Evolutionary conservation across 2,888 invertebrate species (phyloP), one percentile per base, ranked within the genome.

Genomic region (Macaria liturata): DNA sequence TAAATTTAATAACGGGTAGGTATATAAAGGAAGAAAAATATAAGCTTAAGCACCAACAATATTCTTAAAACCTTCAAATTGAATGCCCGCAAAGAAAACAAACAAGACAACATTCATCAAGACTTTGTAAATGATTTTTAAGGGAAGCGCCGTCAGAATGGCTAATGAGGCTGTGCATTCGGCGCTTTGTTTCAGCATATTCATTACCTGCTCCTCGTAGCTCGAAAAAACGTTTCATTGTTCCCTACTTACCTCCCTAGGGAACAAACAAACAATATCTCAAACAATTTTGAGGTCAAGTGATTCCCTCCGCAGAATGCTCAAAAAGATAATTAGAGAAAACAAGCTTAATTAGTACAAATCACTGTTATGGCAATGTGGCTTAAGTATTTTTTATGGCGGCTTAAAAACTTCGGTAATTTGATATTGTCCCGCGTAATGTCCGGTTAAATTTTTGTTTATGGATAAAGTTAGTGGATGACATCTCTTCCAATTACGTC

Each of bases 121-220:
- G 84, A 81, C 73, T 84, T 84, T 78, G 79, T 83, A 42, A 42
- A 88, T 84, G 78, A 84, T 89, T 89, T 86, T 88, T 81, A 81
- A 83, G 85, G 82, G 72, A 75, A 78, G 81, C 84, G 75, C 70
- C 77, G 64, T 76, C 75, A 77, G 89, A 89, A 90, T 89, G 73
- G 80, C 78, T 89, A 89, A 91, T 88, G 88, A 89, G 84, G 70
- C 76, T 71, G 73, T 72, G 81, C 76, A 83, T 84, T 78, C 71
- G 78, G 75, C 65, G 71, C 84, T 87, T 89, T 90, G 88, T 88
- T 87, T 75, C 81, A 77, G 86, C 81, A 86, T 88, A 88, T 87
- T 88, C 87, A 90, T 89, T 88, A 89, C 86, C 85, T 86, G 83
- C 80, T 77, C 77, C 53, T 75, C 76, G 82, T 79, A 81, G 80